Base-by-base conservation (phyloP, 2,113 vertebrate species). In the Excalfactoria chinensis region DNA sequence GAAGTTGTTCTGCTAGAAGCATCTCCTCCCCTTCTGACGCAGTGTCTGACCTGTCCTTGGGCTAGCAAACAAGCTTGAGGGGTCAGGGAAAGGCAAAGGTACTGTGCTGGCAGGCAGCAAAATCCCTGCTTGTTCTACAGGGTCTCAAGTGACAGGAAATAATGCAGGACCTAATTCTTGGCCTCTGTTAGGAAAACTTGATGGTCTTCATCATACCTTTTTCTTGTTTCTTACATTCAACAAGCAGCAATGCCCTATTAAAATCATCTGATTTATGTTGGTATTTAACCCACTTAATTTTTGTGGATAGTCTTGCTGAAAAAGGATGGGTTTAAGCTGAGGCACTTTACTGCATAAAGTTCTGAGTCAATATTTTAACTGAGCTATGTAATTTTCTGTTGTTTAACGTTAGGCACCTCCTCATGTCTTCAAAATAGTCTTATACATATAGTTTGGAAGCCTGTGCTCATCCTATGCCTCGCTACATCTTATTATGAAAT, bases 391-490 rank as follows among this genome's bases (percentile, higher is more conserved):
- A 68, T 89, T 87, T 80, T 41, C 81, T 32, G 0, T 8, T 0
- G 0, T 34, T 75, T 92, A 66, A 88, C 69, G 46, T 6, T 53
- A 84, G n/a, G 67, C 40, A 21, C 7, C 60, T 89, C 71, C 78
- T 46, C 4, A 9, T 69, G 71, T 63, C 77, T 75, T 30, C 67
- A 53, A 25, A 63, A 1, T 3, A 82, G 58, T 4, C 67, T 90
- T 51, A 69, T 35, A 49, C 70, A 2, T 30, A 64, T 69, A 49
- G 32, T 17, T 2, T 4, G 70, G 80, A 78, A 63, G 67, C 67
- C 67, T 59, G 80, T 35, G 84, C 67, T 93, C 74, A 79, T 95
- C 86, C 84, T 8, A 4, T 56, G 93, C 87, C 84, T 95, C 89
- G 21, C 79, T 76, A 75, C 76, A 35, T 68, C 76, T 93, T 85